A percentile compares a stretch with the other conserved stretches of the same genome.
Evolutionary conservation across 1,140 invertebrate species (phyloP).

Genomic region (Chymomyza costata): DNA sequence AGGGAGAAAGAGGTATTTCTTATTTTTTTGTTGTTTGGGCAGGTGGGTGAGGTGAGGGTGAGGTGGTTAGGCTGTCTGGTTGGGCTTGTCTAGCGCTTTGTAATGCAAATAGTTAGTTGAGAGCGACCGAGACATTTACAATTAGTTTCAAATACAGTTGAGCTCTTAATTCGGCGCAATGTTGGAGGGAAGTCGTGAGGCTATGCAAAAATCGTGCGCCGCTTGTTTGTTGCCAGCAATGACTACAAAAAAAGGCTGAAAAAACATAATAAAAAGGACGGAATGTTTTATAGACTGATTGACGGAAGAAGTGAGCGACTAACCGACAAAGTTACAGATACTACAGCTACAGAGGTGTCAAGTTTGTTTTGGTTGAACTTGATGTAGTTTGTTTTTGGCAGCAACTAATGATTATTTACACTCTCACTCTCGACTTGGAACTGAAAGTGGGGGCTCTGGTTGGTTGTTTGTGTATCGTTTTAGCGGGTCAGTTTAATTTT

Average conservation of each 20-base stretch:
- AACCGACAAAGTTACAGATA: too few relatives aligned
- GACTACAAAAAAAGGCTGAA: too few relatives aligned
- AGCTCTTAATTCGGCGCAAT: conserved; percentile 59
- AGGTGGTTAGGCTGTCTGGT: conserved; percentile 15
- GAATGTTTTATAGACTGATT: too few relatives aligned
- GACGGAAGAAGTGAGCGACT: too few relatives aligned
- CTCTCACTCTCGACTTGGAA: conserved; percentile 34
- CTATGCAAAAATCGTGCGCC: too few relatives aligned
- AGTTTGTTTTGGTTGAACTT: conserved; percentile 46
- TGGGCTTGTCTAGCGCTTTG: conserved; percentile 26
- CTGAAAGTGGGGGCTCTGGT: too few relatives aligned
- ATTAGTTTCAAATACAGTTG: conserved; percentile 69
- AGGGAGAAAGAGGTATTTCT: conserved; percentile 31
- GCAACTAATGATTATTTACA: conserved; percentile 50
- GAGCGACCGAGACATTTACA: conserved; percentile 50
- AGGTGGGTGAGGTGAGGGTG: neutral
- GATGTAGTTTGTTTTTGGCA: conserved; percentile 68
- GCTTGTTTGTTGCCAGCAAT: too few relatives aligned
- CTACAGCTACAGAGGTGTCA: conserved; percentile 40
- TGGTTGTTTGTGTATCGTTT: neutral
- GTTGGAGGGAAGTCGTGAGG: too few relatives aligned
- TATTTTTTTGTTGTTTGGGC: neutral
- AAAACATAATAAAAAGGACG: too few relatives aligned
- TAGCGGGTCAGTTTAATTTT: conserved; percentile 4
- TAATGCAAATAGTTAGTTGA: conserved; percentile 53